A percentile compares a stretch with the other conserved stretches of the same genome.
These are phyloP conservation scores for Indri indri DNA, from an alignment of 2,113 vertebrate species.

Conservation along the genomic window DNA sequence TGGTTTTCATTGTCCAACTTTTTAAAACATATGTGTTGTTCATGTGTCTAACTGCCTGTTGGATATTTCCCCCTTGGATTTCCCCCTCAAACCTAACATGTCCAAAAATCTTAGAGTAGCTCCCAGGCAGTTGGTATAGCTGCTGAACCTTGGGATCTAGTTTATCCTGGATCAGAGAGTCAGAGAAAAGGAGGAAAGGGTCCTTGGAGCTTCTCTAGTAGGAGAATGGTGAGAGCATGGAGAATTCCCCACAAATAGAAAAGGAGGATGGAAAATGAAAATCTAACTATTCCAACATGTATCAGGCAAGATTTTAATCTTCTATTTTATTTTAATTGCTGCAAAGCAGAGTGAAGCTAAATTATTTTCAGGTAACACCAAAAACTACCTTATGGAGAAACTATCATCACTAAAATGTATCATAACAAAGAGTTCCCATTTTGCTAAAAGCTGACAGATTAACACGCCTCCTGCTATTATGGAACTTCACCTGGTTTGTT, in stretches of 20 bases:
- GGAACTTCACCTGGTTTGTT: neutral
- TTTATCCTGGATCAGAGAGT: neutral
- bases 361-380: slow-evolving; percentile 2
- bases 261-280: neutral
- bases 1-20: slow-evolving; percentile 7
- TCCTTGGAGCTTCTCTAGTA: neutral
- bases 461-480: neutral
- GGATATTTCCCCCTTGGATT: neutral
- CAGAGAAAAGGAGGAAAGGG: neutral
- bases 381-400: neutral
- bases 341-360: neutral
- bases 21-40: neutral
- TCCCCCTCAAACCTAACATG: neutral
- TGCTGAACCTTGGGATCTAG: neutral
- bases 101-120: neutral
- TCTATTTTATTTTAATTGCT: neutral
- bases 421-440: neutral
- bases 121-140: neutral
- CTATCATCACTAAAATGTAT: neutral
- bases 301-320: neutral
- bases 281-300: neutral
- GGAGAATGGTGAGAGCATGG: neutral
- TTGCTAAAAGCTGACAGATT: neutral
- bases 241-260: neutral
- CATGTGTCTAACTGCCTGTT: neutral